Percentiles rank a stretch among this genome's conserved stretches.
Evolutionary conservation across 1,140 invertebrate genomes (phyloP).

Genomic region (Aplysia californica): DNA sequence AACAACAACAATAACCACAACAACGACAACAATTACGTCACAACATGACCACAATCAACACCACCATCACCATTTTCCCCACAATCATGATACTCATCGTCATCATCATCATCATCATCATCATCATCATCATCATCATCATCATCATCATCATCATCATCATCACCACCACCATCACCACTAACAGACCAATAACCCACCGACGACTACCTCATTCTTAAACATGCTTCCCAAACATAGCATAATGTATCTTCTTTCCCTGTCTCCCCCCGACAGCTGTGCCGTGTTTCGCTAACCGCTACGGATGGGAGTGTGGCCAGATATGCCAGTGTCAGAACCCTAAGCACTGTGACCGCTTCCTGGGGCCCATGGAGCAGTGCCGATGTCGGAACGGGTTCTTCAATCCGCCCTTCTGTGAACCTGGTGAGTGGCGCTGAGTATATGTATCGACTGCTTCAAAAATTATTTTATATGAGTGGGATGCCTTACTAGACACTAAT

Average conservation of each 20-base stretch:
- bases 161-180: background rate
- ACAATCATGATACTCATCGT: too few species aligned
- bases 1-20: too few species aligned
- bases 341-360: conserved; percentile 45
- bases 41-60: too few species aligned
- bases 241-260: background rate
- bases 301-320: conserved; percentile 51
- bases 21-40: too few species aligned
- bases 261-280: conserved; percentile 36
- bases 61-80: too few species aligned
- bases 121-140: too few species aligned
- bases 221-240: background rate
- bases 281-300: conserved; percentile 43
- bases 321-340: conserved; percentile 45
- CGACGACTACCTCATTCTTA: background rate
- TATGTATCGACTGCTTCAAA: background rate
- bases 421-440: conserved; percentile 32
- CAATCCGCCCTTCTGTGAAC: conserved; percentile 48
- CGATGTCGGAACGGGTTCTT: conserved; percentile 48
- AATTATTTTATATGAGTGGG: too few species aligned
- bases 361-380: conserved; percentile 43
- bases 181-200: background rate
- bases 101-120: too few species aligned
- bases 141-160: background rate
- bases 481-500: too few species aligned